phyloP scores from a whole-genome alignment of 2,888 invertebrate genomes.

The Geotrupes spiniger region DNA sequence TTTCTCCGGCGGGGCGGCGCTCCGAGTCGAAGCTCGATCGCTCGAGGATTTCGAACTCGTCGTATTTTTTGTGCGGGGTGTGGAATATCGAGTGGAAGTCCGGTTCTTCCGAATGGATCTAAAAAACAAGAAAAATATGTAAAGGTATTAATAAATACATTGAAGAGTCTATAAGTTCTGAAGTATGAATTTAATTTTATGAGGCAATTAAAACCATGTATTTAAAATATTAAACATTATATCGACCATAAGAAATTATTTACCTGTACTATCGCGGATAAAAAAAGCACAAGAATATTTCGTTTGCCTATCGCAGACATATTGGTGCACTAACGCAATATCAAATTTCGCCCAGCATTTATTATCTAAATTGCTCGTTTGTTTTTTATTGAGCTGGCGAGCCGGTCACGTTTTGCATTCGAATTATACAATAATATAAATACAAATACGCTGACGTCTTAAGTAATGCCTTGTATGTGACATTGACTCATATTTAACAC shows the following conservation, averaged over 20 bases:
- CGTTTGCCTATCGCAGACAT: too few species aligned
- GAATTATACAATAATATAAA: background rate
- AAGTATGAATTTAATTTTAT: too few species aligned
- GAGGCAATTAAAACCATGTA: too few species aligned
- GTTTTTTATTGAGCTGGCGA: background rate
- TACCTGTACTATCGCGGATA: too few species aligned
- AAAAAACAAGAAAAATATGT: background rate
- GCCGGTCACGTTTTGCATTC: constrained; percentile 9
- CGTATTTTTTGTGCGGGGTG: constrained; percentile 24
- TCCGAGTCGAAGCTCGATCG: constrained; percentile 25
- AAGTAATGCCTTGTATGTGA: too few species aligned
- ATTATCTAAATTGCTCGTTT: background rate
- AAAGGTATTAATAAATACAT: too few species aligned
- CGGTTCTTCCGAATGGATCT: constrained; percentile 14
- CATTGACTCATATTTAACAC: too few species aligned
- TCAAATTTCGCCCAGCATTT: background rate
- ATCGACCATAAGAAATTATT: too few species aligned
- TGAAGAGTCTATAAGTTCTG: too few species aligned
- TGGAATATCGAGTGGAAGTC: constrained; percentile 28
- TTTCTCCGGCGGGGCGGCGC: background rate
- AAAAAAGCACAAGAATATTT: too few species aligned
- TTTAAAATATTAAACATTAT: too few species aligned
- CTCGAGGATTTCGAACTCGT: constrained; percentile 27
- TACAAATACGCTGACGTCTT: too few species aligned
- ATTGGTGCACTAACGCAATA: background rate